A percentile compares a stretch with the other conserved stretches of the same genome.
phyloP scores from a whole-genome alignment of 1,140 invertebrate species.

The Drosophila kanapiae region DNA sequence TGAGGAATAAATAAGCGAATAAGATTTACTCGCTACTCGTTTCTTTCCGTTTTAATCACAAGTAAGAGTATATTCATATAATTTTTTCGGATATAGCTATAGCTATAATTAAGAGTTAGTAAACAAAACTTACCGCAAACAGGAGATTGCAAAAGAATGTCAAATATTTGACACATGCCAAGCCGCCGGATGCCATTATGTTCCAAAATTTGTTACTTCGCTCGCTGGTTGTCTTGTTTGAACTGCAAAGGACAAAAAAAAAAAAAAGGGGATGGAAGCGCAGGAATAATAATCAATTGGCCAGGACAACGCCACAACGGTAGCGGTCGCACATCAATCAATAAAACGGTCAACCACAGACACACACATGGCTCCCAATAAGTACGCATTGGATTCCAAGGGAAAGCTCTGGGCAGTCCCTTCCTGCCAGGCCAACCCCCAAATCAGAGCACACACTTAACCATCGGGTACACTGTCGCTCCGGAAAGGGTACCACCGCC shows the following conservation, averaged over 20 bases:
- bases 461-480: conserved; percentile 17
- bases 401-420: conserved; percentile 13
- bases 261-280: conserved; percentile 20
- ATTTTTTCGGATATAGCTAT: too few species aligned
- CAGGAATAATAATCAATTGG: conserved; percentile 54
- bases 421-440: conserved; percentile 53
- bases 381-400: conserved; percentile 20
- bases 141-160: conserved; percentile 94
- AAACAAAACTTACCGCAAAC: conserved; percentile 90
- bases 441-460: conserved; percentile 69
- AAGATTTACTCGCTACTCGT: too few species aligned
- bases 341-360: conserved; percentile 61
- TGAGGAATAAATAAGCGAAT: too few species aligned
- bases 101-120: neutral
- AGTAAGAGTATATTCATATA: too few species aligned
- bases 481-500: conserved; percentile 20
- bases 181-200: conserved; percentile 88
- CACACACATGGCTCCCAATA: conserved; percentile 28
- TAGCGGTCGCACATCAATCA: conserved; percentile 52
- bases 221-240: conserved; percentile 8
- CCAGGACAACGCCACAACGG: conserved; percentile 16
- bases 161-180: conserved; percentile 93
- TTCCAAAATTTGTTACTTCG: conserved; percentile 38
- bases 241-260: conserved; percentile 34
- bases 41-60: too few species aligned